Evolutionary conservation across 2,888 invertebrate species (phyloP).

Genomic region (Eupithecia pulchellata): DNA sequence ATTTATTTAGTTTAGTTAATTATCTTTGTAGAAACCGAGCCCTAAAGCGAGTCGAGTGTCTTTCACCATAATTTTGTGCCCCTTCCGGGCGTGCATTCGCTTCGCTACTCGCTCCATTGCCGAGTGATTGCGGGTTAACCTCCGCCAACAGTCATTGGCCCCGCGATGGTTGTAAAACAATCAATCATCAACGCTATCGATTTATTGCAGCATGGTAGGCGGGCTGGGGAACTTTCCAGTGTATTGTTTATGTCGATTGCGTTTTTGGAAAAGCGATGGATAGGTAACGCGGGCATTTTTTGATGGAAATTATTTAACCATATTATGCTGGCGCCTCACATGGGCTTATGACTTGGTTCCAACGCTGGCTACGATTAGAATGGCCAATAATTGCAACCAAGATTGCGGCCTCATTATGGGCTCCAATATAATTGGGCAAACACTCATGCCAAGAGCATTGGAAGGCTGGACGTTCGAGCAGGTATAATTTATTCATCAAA

Average conservation of each 20-base stretch:
- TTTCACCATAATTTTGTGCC: slow-evolving; percentile 14
- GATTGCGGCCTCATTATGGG: no score
- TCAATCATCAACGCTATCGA: slow-evolving; percentile 25
- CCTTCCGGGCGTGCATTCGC: not conserved
- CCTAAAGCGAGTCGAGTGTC: not conserved
- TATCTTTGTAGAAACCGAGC: not conserved
- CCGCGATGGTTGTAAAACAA: slow-evolving; percentile 34
- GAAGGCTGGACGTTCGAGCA: no score
- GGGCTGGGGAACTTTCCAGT: not conserved
- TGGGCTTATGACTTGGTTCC: no score
- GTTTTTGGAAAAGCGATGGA: not conserved
- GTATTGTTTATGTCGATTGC: not conserved
- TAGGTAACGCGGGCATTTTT: no score
- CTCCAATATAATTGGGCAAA: no score
- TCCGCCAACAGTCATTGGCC: slow-evolving; percentile 24
- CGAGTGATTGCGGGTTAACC: slow-evolving; percentile 30
- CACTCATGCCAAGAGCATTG: no score
- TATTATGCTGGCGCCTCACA: no score
- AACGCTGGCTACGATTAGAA: no score
- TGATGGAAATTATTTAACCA: not conserved
- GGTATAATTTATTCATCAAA: no score
- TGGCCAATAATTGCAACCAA: no score
- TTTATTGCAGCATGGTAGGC: slow-evolving; percentile 9
- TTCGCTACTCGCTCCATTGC: slow-evolving; percentile 26
- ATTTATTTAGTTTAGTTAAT: no score